A percentile compares a stretch with the other conserved stretches of the same genome.
Evolutionary conservation across 1,140 invertebrate species (phyloP).

Genomic region (Stenopsyche tienmushanensis): DNA sequence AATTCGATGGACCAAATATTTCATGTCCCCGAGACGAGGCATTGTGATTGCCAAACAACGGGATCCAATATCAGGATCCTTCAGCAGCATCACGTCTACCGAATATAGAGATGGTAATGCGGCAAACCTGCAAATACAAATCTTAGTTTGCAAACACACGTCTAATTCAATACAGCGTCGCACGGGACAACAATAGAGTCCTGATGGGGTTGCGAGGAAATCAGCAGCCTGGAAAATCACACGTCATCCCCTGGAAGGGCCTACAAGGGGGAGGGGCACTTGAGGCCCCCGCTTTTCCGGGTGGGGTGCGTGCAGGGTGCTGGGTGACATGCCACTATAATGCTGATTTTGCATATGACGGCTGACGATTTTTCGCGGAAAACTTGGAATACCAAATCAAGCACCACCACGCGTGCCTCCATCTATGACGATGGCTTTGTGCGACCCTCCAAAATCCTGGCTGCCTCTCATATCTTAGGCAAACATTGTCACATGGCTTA

Average conservation of each 20-base stretch:
- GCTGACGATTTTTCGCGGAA: constrained; percentile 21
- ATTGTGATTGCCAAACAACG: neutral
- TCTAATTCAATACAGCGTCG: constrained; percentile 38
- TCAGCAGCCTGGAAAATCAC: constrained; percentile 39
- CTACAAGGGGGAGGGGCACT: neutral
- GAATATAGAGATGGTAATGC: constrained; percentile 16
- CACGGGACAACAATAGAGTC: constrained; percentile 31
- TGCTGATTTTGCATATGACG: constrained; percentile 29
- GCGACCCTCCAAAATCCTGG: too few relatives aligned
- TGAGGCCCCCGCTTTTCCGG: neutral
- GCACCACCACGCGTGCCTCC: constrained; percentile 4
- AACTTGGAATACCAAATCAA: constrained; percentile 2
- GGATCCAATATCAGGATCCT: neutral
- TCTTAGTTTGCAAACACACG: constrained; percentile 34
- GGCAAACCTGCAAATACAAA: constrained; percentile 9
- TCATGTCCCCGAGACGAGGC: too few relatives aligned
- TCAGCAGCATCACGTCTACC: too few relatives aligned
- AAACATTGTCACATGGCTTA: too few relatives aligned
- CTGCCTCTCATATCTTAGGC: too few relatives aligned
- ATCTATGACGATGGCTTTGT: neutral
- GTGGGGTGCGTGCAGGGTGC: neutral
- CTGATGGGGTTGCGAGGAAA: constrained; percentile 34
- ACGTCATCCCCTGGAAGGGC: constrained; percentile 27
- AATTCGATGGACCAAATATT: too few relatives aligned
- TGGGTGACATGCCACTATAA: constrained; percentile 4